Percentiles rank a stretch among this genome's conserved stretches.
These are phyloP conservation scores for Sicus ferrugineus DNA, from an alignment of 2,888 invertebrate genomes.

Conservation along the genomic window DNA sequence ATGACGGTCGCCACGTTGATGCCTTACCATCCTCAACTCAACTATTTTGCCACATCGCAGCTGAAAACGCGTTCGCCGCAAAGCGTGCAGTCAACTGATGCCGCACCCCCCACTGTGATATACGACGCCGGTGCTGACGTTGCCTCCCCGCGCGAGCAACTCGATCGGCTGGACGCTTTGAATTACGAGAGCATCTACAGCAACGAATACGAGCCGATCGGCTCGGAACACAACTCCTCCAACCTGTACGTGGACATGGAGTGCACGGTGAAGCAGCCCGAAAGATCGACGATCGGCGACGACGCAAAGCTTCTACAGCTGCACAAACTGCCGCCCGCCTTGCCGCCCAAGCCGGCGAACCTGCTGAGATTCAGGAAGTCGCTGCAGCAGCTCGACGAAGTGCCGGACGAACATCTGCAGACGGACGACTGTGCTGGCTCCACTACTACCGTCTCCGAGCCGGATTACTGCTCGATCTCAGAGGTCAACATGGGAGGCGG, in stretches of 20 bases:
- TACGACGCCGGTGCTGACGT: constrained; percentile 38
- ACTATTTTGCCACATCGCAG: constrained; percentile 23
- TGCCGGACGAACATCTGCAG: constrained; percentile 47
- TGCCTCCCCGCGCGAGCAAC: constrained; percentile 31
- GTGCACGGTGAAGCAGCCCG: constrained; percentile 60
- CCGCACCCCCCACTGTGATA: constrained; percentile 20
- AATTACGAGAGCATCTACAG: constrained; percentile 74
- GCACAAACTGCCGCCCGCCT: constrained; percentile 70
- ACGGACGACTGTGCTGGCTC: constrained; percentile 43
- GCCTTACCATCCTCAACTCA: constrained; percentile 47
- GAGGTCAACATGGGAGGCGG: constrained; percentile 67
- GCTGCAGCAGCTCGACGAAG: constrained; percentile 51
- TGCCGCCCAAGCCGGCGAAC: constrained; percentile 82
- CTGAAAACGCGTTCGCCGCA: not conserved
- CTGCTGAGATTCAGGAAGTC: constrained; percentile 72
- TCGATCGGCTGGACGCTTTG: constrained; percentile 63
- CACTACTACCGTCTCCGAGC: constrained; percentile 66
- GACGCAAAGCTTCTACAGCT: constrained; percentile 37
- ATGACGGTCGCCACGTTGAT: constrained; percentile 32
- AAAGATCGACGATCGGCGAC: constrained; percentile 30
- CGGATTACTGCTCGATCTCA: constrained; percentile 80
- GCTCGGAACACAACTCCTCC: constrained; percentile 62
- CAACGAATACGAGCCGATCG: constrained; percentile 78
- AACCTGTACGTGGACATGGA: constrained; percentile 75
- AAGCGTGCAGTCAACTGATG: not conserved